These are phyloP conservation scores for Eudemis profundana DNA, from an alignment of 2,888 invertebrate genomes.

Conservation along the genomic window DNA sequence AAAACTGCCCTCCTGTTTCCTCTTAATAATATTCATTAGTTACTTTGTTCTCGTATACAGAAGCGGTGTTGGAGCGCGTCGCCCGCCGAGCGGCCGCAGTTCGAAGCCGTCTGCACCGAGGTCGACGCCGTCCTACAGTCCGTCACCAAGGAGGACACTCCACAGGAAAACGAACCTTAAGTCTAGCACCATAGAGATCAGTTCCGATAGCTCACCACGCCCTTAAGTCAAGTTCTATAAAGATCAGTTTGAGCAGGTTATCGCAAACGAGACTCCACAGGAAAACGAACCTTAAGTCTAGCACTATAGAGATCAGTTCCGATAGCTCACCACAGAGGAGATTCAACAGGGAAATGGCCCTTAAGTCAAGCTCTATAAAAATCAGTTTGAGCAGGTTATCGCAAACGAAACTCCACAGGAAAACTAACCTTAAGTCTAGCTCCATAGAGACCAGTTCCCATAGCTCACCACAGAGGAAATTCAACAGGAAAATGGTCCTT, in stretches of 20 bases:
- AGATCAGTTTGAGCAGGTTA: too few species aligned
- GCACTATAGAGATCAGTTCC: neutral
- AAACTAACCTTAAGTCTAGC: conserved; percentile 48
- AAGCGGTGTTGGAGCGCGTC: conserved; percentile 88
- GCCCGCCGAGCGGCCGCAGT: conserved; percentile 89
- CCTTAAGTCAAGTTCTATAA: too few species aligned
- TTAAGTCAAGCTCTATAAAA: too few species aligned
- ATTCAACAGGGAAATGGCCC: too few species aligned
- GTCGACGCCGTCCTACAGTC: conserved; percentile 64
- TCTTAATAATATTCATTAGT: too few species aligned
- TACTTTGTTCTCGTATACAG: conserved; percentile 71
- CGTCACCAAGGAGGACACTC: conserved; percentile 62
- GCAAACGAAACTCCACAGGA: conserved; percentile 59
- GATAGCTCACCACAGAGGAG: too few species aligned
- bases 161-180: conserved; percentile 56
- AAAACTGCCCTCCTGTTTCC: too few species aligned
- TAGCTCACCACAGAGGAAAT: too few species aligned
- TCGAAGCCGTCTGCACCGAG: conserved; percentile 84
- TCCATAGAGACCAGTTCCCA: neutral
- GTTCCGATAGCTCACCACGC: neutral
- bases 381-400: too few species aligned
- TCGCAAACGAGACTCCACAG: neutral
- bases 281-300: neutral
- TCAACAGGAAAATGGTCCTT: too few species aligned
- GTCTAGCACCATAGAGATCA: neutral